These are phyloP conservation scores for Anguilla japonica DNA, from an alignment of 2,113 vertebrate genomes.

Conservation along the genomic window DNA sequence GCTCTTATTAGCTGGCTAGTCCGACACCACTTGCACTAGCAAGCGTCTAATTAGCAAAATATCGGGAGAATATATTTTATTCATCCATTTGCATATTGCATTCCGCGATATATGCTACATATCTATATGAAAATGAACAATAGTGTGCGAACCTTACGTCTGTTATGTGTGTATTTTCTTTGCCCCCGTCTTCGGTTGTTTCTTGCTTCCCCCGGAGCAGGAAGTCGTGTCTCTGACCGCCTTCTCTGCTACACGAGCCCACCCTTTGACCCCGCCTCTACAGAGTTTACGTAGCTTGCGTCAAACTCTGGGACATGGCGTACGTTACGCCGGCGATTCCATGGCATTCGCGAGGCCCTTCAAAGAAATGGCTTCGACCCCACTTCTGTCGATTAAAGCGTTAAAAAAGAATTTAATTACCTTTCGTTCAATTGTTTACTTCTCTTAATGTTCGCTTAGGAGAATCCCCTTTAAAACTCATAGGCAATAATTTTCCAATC, in stretches of 20 bases:
- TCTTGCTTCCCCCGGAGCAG: slow-evolving; percentile 44
- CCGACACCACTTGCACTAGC: not conserved
- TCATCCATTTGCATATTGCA: not conserved
- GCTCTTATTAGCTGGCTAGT: not conserved
- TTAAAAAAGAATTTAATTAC: no score
- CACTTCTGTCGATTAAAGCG: no score
- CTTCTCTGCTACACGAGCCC: not conserved
- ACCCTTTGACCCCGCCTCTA: not conserved
- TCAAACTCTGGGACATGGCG: not conserved
- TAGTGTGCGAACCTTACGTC: slow-evolving; percentile 10
- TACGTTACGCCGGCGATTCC: not conserved
- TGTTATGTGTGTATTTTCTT: not conserved
- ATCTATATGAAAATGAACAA: not conserved
- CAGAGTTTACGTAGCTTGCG: not conserved
- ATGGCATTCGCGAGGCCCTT: no score
- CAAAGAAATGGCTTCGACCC: no score
- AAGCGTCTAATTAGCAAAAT: not conserved
- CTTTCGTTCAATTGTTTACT: no score
- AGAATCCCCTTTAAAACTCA: no score
- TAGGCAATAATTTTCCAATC: no score
- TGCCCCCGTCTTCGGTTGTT: slow-evolving; percentile 7
- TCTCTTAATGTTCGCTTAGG: no score
- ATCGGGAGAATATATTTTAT: not conserved
- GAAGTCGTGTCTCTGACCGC: slow-evolving; percentile 37
- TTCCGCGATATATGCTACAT: not conserved